Evolutionary conservation across 2,797 vertebrate species (phyloP).

Genomic region (Trachurus trachurus): DNA sequence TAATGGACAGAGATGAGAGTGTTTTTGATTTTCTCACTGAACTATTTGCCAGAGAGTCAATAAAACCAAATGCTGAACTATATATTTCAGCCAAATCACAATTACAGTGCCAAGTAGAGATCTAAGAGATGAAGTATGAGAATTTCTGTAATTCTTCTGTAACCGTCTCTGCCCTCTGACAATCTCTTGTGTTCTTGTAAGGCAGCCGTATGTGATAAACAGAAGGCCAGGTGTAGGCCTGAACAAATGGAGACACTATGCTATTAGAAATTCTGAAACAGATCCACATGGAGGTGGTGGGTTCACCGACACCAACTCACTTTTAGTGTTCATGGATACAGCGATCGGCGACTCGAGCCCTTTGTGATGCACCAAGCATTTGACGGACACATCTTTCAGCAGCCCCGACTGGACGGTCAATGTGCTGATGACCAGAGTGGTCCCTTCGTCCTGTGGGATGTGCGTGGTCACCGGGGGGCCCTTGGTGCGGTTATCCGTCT

Average conservation of each 20-base stretch:
- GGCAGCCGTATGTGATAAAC: not conserved
- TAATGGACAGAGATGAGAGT: not conserved
- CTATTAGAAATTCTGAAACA: not conserved
- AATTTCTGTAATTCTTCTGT: not conserved
- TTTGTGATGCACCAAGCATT: slow-evolving; percentile 88
- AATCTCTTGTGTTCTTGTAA: not conserved
- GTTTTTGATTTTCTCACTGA: not conserved
- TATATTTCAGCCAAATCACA: not conserved
- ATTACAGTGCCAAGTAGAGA: not conserved
- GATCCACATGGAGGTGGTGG: not conserved
- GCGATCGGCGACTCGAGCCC: slow-evolving; percentile 87
- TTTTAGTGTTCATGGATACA: slow-evolving; percentile 90
- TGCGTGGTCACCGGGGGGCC: slow-evolving; percentile 74
- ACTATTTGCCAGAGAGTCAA: not conserved
- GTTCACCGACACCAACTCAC: slow-evolving; percentile 73
- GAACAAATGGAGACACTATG: not conserved
- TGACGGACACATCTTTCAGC: slow-evolving; percentile 87
- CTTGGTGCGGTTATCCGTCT: slow-evolving; percentile 85
- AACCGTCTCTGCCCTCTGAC: not conserved
- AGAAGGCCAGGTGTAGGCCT: too few relatives aligned
- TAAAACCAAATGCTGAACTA: not conserved
- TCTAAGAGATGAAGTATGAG: not conserved
- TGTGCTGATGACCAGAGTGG: slow-evolving; percentile 85
- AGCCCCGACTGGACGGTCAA: slow-evolving; percentile 82
- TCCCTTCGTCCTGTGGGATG: slow-evolving; percentile 80